Conservation (phyloP, 2,113 vertebrate genomes). For the Setophaga petechia region DNA sequence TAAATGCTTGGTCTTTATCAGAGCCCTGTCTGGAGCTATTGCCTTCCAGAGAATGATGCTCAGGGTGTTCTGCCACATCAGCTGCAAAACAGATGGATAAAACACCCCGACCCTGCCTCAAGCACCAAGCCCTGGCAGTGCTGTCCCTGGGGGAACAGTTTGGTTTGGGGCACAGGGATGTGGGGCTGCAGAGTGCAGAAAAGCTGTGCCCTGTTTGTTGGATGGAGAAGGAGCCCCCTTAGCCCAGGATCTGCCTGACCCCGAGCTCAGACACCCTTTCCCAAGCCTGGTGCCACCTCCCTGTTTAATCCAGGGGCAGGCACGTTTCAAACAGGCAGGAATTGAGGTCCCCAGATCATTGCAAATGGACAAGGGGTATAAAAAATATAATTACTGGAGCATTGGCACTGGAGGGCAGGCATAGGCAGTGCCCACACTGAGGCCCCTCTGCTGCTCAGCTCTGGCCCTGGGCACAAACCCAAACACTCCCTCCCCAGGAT, state of each 20-base stretch:
- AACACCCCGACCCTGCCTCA: rapidly evolving
- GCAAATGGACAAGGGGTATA: not conserved
- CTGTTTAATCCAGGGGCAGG: not conserved
- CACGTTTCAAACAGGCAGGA: not conserved
- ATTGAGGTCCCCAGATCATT: not conserved
- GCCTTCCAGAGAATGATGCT: not conserved
- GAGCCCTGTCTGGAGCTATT: conserved; percentile 1
- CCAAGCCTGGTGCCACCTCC: not conserved
- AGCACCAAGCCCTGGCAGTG: not conserved
- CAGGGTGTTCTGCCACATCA: not conserved
- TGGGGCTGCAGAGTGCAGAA: not conserved
- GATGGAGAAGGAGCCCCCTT: not conserved
- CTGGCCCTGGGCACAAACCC: rapidly evolving
- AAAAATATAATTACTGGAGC: not conserved
- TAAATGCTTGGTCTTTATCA: not conserved
- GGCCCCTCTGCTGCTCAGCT: not conserved
- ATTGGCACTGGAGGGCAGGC: rapidly evolving
- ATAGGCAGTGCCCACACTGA: rapidly evolving
- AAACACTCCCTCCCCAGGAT: not conserved
- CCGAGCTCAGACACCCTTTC: rapidly evolving
- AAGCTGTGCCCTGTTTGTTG: not conserved
- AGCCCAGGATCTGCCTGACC: not conserved
- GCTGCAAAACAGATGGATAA: not conserved
- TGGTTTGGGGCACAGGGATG: too few species aligned
- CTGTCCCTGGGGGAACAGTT: rapidly evolving